Percentiles rank a stretch among this genome's conserved stretches.
phyloP scores from a whole-genome alignment of 2,113 vertebrate genomes.

The Columba livia region DNA sequence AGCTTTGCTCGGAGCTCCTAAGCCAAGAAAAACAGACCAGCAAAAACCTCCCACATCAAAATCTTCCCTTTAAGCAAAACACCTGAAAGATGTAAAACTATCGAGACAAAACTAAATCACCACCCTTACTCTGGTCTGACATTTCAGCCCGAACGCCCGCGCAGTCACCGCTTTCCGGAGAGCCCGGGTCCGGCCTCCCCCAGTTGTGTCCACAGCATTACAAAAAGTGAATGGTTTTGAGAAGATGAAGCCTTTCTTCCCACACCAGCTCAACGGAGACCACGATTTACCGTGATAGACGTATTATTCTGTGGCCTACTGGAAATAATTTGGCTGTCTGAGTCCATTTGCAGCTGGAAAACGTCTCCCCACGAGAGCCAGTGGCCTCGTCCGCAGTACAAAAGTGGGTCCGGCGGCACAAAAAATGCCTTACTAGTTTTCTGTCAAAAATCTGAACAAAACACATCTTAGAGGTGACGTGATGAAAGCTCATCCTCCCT shows the following conservation, averaged over 20 bases:
- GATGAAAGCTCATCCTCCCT: neutral
- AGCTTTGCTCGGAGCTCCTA: neutral
- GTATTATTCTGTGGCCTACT: slow-evolving; percentile 24
- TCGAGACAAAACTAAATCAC: neutral
- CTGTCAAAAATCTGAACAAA: neutral
- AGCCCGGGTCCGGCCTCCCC: neutral
- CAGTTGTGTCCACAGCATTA: neutral
- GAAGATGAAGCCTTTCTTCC: slow-evolving; percentile 4
- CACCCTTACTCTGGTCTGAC: neutral
- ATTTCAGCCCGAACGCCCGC: accelerated
- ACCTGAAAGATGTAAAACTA: slow-evolving; percentile 41
- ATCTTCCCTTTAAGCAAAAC: slow-evolving; percentile 6
- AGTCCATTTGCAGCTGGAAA: slow-evolving; percentile 33
- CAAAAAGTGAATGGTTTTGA: neutral
- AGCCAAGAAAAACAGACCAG: slow-evolving; percentile 19
- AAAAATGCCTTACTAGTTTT: accelerated
- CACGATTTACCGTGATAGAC: neutral
- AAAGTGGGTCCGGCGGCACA: neutral
- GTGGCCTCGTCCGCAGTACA: neutral
- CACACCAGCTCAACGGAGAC: neutral
- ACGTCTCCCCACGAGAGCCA: neutral
- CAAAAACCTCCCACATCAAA: neutral
- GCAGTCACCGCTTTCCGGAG: neutral
- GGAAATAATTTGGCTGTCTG: slow-evolving; percentile 49
- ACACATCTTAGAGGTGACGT: accelerated